phyloP scores from a whole-genome alignment of 2,113 vertebrate genomes.

The Haemorhous mexicanus region DNA sequence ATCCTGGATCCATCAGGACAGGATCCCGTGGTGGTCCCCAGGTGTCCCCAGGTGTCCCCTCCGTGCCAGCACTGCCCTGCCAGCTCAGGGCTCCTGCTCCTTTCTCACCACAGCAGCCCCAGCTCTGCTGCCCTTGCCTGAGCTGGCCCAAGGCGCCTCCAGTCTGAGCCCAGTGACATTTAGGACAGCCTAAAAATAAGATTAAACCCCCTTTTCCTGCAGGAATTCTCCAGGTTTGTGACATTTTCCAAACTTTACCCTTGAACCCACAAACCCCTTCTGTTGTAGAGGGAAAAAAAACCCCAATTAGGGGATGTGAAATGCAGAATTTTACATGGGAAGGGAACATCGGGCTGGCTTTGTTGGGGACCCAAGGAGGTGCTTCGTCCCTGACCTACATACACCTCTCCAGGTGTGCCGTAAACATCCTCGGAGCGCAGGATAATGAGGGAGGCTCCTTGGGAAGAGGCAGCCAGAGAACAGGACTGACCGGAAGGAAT shows the following conservation, averaged over 20 bases:
- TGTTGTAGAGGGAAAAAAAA: rapidly evolving
- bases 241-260: rapidly evolving
- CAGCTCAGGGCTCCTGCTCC: background rate
- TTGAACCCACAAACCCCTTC: rapidly evolving
- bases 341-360: background rate
- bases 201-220: background rate
- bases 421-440: background rate
- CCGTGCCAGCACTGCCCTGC: background rate
- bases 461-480: conserved; percentile 21
- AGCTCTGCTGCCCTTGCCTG: background rate
- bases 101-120: too few species aligned
- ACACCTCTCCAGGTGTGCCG: background rate
- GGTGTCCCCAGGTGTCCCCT: rapidly evolving
- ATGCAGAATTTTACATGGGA: rapidly evolving
- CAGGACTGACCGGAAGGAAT: conserved; percentile 35
- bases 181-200: background rate
- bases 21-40: background rate
- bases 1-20: too few species aligned
- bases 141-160: background rate
- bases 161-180: rapidly evolving
- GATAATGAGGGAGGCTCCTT: conserved; percentile 11
- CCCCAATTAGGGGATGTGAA: background rate
- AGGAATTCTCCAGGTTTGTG: too few species aligned
- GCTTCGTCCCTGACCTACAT: conserved; percentile 12
- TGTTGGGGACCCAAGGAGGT: background rate